Percentiles rank a stretch among this genome's conserved stretches.
Conservation (phyloP, 2,113 vertebrate genomes). For the Podarcis muralis region DNA sequence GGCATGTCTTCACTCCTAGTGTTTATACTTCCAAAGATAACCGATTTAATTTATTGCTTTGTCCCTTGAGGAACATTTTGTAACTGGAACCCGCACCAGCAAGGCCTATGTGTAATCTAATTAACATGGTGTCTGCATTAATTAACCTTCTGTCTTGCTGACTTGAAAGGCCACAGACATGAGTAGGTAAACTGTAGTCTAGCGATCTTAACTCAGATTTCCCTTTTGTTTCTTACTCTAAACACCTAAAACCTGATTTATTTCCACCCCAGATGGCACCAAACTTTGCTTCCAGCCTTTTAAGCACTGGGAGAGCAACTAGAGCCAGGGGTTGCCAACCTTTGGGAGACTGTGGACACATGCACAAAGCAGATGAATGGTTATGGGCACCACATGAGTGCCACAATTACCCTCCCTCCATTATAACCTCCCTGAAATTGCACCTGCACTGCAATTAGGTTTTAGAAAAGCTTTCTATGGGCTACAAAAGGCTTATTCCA, state of each 20-base stretch:
- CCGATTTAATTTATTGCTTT: slow-evolving; percentile 24
- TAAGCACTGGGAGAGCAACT: not conserved
- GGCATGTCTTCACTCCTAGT: not conserved
- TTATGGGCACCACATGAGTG: too few relatives aligned
- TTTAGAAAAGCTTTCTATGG: too few relatives aligned
- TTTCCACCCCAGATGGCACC: not conserved
- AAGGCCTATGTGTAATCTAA: slow-evolving; percentile 15
- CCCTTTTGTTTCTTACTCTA: too few relatives aligned
- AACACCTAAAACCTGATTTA: not conserved
- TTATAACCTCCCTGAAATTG: too few relatives aligned
- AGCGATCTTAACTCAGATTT: not conserved
- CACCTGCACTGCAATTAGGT: too few relatives aligned
- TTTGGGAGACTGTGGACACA: too few relatives aligned
- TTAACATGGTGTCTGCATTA: slow-evolving; percentile 31
- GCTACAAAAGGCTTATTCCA: too few relatives aligned
- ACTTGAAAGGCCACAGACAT: slow-evolving; percentile 3
- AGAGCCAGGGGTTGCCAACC: too few relatives aligned
- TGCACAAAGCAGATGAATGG: too few relatives aligned
- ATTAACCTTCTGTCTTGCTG: slow-evolving; percentile 24
- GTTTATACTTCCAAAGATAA: slow-evolving; percentile 18
- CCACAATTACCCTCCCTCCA: too few relatives aligned
- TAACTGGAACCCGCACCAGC: slow-evolving; percentile 10
- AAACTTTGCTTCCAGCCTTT: not conserved
- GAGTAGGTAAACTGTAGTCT: not conserved
- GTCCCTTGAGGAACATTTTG: slow-evolving; percentile 11